Evolutionary conservation across 2,888 invertebrate species (phyloP), one percentile per base, ranked within the genome.

Genomic region (Caradrina clavipalpis): DNA sequence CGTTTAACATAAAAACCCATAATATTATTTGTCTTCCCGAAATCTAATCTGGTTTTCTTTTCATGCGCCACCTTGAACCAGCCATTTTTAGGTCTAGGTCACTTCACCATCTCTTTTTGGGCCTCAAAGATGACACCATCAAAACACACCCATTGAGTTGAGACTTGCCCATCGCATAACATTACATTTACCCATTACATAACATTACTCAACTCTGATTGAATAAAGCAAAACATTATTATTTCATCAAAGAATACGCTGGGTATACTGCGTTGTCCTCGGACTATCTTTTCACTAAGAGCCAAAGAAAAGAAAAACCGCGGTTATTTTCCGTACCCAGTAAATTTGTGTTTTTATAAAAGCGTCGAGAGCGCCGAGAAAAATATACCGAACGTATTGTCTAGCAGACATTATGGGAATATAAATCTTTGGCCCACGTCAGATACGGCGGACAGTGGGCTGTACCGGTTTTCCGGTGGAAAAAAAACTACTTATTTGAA

Each of bases 351-450:
- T 75, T 81, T 82, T 81, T 76, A 71, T 81, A 80, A 83, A 79
- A 82, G 80, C 80, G 71, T 80, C 76, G 81, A 76, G 76, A 73
- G 69, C 78, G 77, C 73, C 78, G 76, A 80, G 82, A 86, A 85
- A 87, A 87, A 88, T 85, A 86, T 85, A 84, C 82, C 78, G 71
- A 84, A 78, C 87, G 86, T 88, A 89, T 86, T 88, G 87, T 88
- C 81, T 84, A 81, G 83, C 85, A 81, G 78, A 85, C 85, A 85
- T 88, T 84, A 84, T 78, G 71, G 82, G 82, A 80, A 75, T 81
- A 90, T 90, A 90, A 90, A 90, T 90, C 90, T 88, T 85, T 81
- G 55, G 84, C 75, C 85, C 78, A 77, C 78, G 86, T 88, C 85
- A 86, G 87, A 87, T 86, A 86, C 84, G 83, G 80, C 79, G 78